Base-by-base conservation (phyloP, 2,797 vertebrate genomes). In the Adrianichthys oophorus region DNA sequence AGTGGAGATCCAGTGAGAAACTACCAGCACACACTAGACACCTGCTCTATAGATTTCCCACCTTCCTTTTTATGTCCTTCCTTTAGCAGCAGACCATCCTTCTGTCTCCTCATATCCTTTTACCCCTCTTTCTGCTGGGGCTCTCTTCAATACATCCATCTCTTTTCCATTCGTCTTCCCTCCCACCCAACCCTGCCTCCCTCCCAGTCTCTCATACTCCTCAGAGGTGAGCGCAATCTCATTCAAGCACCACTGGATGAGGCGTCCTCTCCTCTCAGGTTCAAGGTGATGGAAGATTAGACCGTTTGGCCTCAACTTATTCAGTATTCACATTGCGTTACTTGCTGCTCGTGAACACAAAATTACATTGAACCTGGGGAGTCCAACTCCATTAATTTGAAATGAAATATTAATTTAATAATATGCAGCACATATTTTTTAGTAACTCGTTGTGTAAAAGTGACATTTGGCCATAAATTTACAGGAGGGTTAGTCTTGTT, bases 331-430 rank as follows among this genome's bases (percentile, higher is more conserved):
- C 91, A 87, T 67, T 63, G 91, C 91, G 92, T 92, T 84, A 66
- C 91, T 92, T 89, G 91, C 92, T 94, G 94, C 94, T 95, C 87
- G 89, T 93, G 95, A 97, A 97, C 95, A 95, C 86, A 94, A 97
- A 98, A 98, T 98, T 98, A 98, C 96, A 97, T 94, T 96, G 95
- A 98, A 98, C 95, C 95, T 93, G 92, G 96, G 96, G 95, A 98
- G 95, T 98, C 95, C 93, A 96, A 98, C 95, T 97, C 96, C 95
- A 98, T 98, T 98, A 98, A 98, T 98, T 98, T 98, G 96, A 98
- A 98, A 98, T 96, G 96, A 96, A 96, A 98, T 95, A 98, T 98
- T 98, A 98, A 98, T 98, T 98, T 98, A 97, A 98, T 96, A 98
- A 98, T 98, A 98, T 98, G 96, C 94, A 90, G 94, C 92, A 93